Conservation (phyloP, 2,888 invertebrate genomes). For the Villa cingulata region DNA sequence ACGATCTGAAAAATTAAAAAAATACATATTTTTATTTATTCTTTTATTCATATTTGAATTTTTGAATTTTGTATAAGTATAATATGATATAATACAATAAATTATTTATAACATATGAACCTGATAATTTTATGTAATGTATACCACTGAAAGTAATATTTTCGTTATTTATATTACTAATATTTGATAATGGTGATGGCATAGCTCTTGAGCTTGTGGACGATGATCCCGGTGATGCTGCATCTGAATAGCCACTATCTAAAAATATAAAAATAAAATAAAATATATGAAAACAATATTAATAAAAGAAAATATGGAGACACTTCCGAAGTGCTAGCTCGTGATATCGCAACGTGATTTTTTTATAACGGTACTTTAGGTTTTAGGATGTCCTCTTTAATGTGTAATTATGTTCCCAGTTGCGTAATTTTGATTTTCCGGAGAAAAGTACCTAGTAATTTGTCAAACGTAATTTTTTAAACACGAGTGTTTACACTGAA, state of each 20-base stretch:
- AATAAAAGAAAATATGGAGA: not conserved
- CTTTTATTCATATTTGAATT: no score
- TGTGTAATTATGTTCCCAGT: no score
- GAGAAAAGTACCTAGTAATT: no score
- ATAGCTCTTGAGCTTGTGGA: slow-evolving; percentile 11
- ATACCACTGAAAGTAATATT: not conserved
- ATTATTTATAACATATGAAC: not conserved
- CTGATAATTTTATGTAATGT: slow-evolving; percentile 2
- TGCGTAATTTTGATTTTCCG: no score
- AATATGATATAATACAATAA: no score
- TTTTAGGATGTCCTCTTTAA: not conserved
- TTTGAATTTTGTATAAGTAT: no score
- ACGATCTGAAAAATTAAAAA: not conserved
- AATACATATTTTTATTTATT: no score
- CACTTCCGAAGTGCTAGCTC: not conserved
- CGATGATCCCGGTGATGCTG: slow-evolving; percentile 10
- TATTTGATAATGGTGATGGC: slow-evolving; percentile 9
- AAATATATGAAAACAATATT: not conserved
- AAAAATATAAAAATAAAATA: not conserved
- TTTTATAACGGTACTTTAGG: not conserved
- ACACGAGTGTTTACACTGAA: no score
- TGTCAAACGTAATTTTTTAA: no score
- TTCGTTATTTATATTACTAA: no score
- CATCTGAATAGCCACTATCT: slow-evolving; percentile 11
- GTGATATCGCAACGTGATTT: no score